Base-by-base conservation (phyloP, 2,797 vertebrate species). In the Pangasius krempfi region DNA sequence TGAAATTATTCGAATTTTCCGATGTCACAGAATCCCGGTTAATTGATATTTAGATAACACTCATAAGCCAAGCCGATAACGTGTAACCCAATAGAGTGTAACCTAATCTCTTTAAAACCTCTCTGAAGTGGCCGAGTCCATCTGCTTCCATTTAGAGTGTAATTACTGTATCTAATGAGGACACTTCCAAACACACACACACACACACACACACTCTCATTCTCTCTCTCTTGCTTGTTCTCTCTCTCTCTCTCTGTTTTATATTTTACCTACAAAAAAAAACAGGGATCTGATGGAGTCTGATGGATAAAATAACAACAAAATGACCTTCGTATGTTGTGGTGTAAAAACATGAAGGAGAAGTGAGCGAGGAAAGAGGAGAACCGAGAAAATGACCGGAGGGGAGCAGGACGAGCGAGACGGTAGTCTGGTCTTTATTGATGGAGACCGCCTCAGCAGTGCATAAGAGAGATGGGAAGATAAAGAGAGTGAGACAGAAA, bases 401-500 rank as follows among this genome's bases (percentile, higher is more conserved):
- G 13, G 37, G 84, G 33, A 72, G 27, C 6, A 30, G 86, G 9
- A 58, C 85, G 84, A 78, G 30, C 0, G 86, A 88, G 78, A 89
- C 33, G 60, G 75, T 84, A 90, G 62, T 84, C 56, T 37, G 58
- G 60, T 73, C 81, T 87, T 70, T 37, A 92, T 91, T 83, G 86
- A 92, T 40, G 79, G 73, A 70, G 62, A 52, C 47, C 64, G 64
- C 20, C 30, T 56, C 54, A 76, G 86, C 70, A 85, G 88, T 80
- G 52, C 87, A 88, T 54, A 86, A 66, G 79, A 86, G 86, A 92
- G 89, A 94, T 91, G 89, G 68, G 87, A 90, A 89, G 91, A 84
- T 72, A 90, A 56, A 76, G 81, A 81, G 62, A 88, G 79, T 79
- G 60, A 52, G 84, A 84, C 20, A 85, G 87, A 90, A 89, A 86